Percentiles rank a stretch among this genome's conserved stretches.
Conservation (phyloP, 2,888 invertebrate genomes). For the Drosophila pseudotakahashii region DNA sequence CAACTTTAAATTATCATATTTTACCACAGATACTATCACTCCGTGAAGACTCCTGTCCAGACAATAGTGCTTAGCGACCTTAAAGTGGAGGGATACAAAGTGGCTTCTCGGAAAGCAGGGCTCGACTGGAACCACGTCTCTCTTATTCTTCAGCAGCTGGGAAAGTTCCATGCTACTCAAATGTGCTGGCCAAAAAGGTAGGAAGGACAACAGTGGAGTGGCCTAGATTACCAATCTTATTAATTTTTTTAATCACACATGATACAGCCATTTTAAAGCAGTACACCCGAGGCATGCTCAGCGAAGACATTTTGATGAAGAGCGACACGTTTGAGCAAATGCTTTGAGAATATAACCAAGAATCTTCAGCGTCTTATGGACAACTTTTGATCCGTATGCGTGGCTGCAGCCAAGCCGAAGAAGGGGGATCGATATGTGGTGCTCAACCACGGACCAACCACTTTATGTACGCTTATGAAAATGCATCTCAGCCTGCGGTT, state of each 20-base stretch:
- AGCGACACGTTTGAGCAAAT: constrained; percentile 63
- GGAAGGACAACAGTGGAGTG: background rate
- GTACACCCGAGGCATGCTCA: constrained; percentile 64
- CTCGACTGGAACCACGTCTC: constrained; percentile 85
- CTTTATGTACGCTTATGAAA: constrained; percentile 84
- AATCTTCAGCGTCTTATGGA: constrained; percentile 70
- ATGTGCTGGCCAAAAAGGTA: constrained; percentile 85
- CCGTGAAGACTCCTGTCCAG: constrained; percentile 71
- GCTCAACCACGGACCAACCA: constrained; percentile 86
- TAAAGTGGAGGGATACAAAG: constrained; percentile 84
- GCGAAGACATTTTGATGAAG: constrained; percentile 52
- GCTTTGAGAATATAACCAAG: constrained; percentile 83
- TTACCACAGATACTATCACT: constrained; percentile 68
- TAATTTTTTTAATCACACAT: constrained; percentile 11
- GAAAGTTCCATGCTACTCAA: constrained; percentile 86
- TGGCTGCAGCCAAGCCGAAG: constrained; percentile 54
- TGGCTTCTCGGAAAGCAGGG: constrained; percentile 85
- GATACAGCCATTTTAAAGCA: constrained; percentile 60
- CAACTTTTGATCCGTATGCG: constrained; percentile 57
- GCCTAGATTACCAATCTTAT: background rate
- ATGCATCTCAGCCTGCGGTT: constrained; percentile 44
- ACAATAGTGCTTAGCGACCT: constrained; percentile 85
- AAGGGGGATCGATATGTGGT: constrained; percentile 78
- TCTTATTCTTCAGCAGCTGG: constrained; percentile 85
- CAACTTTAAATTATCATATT: background rate